Conservation (phyloP, 2,888 invertebrate genomes). For the Drosophila rubida region DNA sequence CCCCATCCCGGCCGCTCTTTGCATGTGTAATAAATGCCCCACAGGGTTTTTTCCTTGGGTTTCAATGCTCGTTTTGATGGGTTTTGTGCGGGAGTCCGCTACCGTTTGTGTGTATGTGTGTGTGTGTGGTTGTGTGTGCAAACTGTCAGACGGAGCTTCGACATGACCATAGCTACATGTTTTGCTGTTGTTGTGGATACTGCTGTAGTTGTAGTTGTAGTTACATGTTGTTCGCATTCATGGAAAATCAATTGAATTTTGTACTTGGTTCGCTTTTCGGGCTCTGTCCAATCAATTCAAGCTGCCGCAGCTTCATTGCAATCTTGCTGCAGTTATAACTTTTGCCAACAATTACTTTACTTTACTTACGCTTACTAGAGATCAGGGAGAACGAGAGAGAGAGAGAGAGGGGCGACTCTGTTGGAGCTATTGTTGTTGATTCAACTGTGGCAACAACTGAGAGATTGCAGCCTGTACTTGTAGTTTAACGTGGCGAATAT, state of each 20-base stretch:
- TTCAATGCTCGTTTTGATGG: slow-evolving; percentile 43
- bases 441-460: slow-evolving; percentile 13
- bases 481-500: slow-evolving; percentile 56
- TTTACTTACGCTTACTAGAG: slow-evolving; percentile 19
- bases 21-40: slow-evolving; percentile 52
- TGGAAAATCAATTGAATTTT: slow-evolving; percentile 66
- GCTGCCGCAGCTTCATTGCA: slow-evolving; percentile 41
- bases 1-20: background rate
- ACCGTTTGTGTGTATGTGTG: slow-evolving; percentile 3
- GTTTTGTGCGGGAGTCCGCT: slow-evolving; percentile 7
- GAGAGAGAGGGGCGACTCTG: slow-evolving; percentile 3
- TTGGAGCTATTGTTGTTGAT: slow-evolving; percentile 21
- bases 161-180: slow-evolving; percentile 32
- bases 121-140: slow-evolving; percentile 4
- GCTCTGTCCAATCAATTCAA: slow-evolving; percentile 53
- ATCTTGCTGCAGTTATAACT: slow-evolving; percentile 51
- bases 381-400: background rate
- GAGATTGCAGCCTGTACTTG: slow-evolving; percentile 16
- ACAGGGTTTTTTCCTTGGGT: slow-evolving; percentile 31
- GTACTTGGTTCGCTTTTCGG: slow-evolving; percentile 28
- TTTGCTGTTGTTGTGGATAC: slow-evolving; percentile 13
- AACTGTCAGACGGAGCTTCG: slow-evolving; percentile 29
- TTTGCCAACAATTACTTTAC: slow-evolving; percentile 47
- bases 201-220: slow-evolving; percentile 33
- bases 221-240: slow-evolving; percentile 54